Evolutionary conservation across 2,888 invertebrate genomes (phyloP).

Genomic region (Troilus luridus): DNA sequence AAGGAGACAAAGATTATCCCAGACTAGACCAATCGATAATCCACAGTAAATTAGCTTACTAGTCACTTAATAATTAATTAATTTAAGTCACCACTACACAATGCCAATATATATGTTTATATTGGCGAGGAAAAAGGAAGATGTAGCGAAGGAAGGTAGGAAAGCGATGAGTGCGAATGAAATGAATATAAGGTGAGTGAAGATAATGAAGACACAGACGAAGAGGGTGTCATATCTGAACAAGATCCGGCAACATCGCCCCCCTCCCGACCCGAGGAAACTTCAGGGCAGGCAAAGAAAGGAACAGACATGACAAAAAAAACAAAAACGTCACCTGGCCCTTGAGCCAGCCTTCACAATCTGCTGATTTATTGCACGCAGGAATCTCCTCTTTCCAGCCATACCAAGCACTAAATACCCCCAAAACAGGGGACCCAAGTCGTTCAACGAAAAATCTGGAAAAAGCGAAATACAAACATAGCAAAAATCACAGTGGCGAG

Average conservation of each 20-base stretch:
- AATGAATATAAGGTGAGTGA: background rate
- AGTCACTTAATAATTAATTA: no score
- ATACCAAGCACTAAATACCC: background rate
- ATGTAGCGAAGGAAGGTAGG: background rate
- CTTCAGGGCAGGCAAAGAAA: slow-evolving; percentile 33
- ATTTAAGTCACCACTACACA: no score
- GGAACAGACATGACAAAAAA: slow-evolving; percentile 34
- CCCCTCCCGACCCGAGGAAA: background rate
- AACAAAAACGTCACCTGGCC: slow-evolving; percentile 43
- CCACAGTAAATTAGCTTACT: no score
- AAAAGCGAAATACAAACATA: background rate
- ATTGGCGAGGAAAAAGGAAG: background rate
- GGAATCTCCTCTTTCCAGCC: background rate
- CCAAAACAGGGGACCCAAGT: background rate
- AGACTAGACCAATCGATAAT: background rate
- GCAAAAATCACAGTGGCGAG: no score
- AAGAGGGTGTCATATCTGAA: slow-evolving; percentile 26
- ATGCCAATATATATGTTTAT: no score
- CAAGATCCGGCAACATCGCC: slow-evolving; percentile 33
- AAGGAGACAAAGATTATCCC: background rate
- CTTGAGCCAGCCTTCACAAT: slow-evolving; percentile 28
- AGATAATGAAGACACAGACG: slow-evolving; percentile 30
- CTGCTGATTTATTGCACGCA: background rate
- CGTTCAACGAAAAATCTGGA: background rate
- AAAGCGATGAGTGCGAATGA: background rate